These are phyloP conservation scores for Xiphophorus maculatus DNA, from an alignment of 2,113 vertebrate genomes.

Conservation along the genomic window DNA sequence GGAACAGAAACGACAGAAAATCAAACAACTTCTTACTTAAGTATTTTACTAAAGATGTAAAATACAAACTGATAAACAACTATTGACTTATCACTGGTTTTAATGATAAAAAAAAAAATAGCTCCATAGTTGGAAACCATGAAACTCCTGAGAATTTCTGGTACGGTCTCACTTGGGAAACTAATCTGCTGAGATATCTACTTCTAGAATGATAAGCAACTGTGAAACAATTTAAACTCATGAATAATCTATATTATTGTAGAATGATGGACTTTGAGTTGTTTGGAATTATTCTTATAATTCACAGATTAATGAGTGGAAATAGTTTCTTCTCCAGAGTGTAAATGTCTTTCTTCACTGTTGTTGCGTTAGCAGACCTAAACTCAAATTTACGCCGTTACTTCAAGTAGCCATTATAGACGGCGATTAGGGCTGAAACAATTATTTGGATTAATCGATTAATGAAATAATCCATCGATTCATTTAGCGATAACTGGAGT, in stretches of 20 bases:
- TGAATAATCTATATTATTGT: neutral
- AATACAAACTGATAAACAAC: neutral
- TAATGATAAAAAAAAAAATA: neutral
- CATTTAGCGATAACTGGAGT: too few species aligned
- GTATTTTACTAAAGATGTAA: neutral
- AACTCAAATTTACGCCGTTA: too few species aligned
- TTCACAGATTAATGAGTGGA: too few species aligned
- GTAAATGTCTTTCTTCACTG: neutral
- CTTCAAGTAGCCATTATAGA: neutral
- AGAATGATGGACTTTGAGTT: neutral
- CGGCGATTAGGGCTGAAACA: too few species aligned
- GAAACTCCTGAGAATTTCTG: neutral
- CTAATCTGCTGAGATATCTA: too few species aligned
- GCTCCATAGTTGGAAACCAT: neutral
- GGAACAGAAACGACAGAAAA: too few species aligned
- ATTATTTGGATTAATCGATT: too few species aligned
- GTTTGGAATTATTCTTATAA: neutral
- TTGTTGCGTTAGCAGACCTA: neutral
- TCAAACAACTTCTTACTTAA: too few species aligned
- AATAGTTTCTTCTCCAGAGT: neutral
- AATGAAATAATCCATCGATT: too few species aligned
- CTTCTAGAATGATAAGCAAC: neutral
- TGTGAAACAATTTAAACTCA: neutral
- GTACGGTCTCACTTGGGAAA: too few species aligned
- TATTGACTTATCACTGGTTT: neutral